Evolutionary conservation across 2,797 vertebrate species (phyloP), one percentile per base, ranked within the genome.

Genomic region (Platalea minor): DNA sequence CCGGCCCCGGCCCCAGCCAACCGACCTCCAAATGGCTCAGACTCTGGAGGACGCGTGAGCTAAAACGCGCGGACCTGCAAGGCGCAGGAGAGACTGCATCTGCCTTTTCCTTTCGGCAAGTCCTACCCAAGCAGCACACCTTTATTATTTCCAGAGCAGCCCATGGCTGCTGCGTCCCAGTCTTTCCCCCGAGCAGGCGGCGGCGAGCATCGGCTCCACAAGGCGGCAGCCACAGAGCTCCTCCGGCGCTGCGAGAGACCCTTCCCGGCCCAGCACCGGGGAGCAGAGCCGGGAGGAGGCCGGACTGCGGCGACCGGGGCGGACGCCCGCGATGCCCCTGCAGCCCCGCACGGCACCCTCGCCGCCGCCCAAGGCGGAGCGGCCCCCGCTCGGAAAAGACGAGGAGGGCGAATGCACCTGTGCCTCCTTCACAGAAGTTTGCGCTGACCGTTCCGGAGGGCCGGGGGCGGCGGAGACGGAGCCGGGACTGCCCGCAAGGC

Each of bases 141-240:
- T 17, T 9, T 3, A 6, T 8, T 2, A 3, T 2, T 6, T 1
- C 1, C 48, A 3, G 17, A 24, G 25, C 8, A 50, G 33, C 13
- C 41, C 33, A 1, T 0, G 28, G 37, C 81, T 31, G 53, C 89
- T 9, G 54, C 70, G 20, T 21, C 60, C 37, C 53, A 1, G 13
- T 2, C 51, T 2, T 13, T 4, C 41, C 41, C 13, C 56, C 15
- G 21, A 37, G 28, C 5, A 6, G 63, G 50, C 15, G 28, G 59
- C 70, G 26, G 56, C 26, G 24, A 72, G 24, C 70, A 39, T 2
- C 23, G 33, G n/a, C 59, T 60, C 26, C 67, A 2, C 16, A 31
- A 25, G 35, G 72, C 59, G 51, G 75, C 84, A 65, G 80, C 54
- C 57, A 4, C 31, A 7, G 43, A 28, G 57, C 15, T 61, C 13